These are phyloP conservation scores for Noturus placidus DNA, from an alignment of 2,113 vertebrate species.

Conservation along the genomic window DNA sequence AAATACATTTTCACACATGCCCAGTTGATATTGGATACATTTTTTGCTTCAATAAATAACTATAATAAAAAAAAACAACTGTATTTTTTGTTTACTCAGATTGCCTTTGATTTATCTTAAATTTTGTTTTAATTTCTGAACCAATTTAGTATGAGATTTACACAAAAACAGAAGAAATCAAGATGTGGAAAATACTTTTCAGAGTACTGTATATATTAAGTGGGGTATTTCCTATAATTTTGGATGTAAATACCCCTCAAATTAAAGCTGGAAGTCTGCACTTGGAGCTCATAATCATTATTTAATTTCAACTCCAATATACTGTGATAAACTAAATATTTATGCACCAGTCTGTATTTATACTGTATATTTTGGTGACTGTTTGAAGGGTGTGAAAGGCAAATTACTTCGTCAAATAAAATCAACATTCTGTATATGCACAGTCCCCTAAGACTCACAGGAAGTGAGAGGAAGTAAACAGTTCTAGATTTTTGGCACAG, in stretches of 20 bases:
- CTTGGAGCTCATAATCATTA: background rate
- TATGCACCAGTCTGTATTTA: background rate
- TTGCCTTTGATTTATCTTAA: no score
- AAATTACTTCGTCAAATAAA: background rate
- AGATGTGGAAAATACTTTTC: no score
- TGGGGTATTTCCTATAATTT: background rate
- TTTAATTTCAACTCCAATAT: background rate
- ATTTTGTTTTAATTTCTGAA: no score
- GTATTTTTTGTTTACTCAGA: no score
- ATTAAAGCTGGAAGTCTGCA: background rate
- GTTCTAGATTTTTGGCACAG: background rate
- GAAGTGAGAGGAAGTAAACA: slow-evolving; percentile 7
- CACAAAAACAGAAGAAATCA: no score
- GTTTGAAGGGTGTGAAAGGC: background rate
- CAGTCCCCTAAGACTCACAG: background rate
- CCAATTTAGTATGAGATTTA: no score
- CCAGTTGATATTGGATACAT: no score
- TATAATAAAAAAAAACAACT: no score
- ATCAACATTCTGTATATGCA: background rate
- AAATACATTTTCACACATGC: no score
- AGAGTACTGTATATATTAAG: background rate
- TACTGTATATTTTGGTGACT: background rate
- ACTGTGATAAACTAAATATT: background rate
- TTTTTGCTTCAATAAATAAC: no score
- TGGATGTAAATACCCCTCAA: background rate